Evolutionary conservation across 2,113 vertebrate genomes (phyloP).

Genomic region (Campylomormyrus numenius): DNA sequence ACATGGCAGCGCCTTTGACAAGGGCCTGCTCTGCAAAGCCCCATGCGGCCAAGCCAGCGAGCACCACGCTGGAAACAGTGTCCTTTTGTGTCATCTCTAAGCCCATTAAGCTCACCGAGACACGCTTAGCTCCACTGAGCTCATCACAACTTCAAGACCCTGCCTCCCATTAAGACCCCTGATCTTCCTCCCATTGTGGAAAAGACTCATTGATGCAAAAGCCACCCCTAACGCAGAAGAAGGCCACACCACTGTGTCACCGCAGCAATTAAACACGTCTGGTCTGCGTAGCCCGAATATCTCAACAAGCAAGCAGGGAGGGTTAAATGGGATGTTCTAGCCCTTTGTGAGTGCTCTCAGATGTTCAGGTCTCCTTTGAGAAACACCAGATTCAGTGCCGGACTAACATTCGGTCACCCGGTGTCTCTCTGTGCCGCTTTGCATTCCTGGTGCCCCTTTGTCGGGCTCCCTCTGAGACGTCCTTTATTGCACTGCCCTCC

Average conservation of each 20-base stretch:
- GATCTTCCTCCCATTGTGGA: background rate
- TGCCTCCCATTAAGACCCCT: background rate
- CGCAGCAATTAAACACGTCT: background rate
- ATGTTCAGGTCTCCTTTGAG: background rate
- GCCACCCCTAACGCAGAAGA: background rate
- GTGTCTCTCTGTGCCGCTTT: background rate
- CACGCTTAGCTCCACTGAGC: background rate
- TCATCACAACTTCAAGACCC: background rate
- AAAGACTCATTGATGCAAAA: background rate
- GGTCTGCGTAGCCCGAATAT: background rate
- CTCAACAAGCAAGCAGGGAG: background rate
- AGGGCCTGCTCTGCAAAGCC: background rate
- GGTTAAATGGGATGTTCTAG: background rate
- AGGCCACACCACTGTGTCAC: background rate
- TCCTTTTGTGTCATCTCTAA: background rate
- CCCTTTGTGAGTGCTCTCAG: background rate
- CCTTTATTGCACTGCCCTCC: conserved; percentile 5
- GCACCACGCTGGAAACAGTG: background rate
- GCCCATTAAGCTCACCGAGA: background rate
- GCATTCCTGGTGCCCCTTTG: background rate
- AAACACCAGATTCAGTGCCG: background rate
- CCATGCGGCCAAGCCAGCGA: background rate
- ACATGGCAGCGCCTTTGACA: background rate
- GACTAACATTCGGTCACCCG: background rate
- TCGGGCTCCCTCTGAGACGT: background rate